Evolutionary conservation across 2,113 vertebrate species (phyloP), one percentile per base, ranked within the genome.

Genomic region (Sinocyclocheilus maitianheensis): DNA sequence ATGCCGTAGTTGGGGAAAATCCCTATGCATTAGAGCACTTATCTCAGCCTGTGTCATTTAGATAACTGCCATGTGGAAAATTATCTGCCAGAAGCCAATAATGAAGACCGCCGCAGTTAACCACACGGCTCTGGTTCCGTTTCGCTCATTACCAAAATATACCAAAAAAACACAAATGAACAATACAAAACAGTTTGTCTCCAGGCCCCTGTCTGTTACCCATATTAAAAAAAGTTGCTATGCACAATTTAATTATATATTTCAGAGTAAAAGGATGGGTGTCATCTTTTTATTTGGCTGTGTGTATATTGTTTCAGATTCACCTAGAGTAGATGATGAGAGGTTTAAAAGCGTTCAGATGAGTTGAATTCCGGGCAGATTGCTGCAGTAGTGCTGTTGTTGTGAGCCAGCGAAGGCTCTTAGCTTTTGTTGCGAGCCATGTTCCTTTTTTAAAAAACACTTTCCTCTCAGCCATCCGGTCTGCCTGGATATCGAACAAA

Each of bases 381-480:
- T 72, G 75, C 86, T 72, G 53, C 81, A 90, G 88, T 89, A 93
- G 93, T 93, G 84, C 81, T 79, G 77, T 69, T 79, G n/a, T 46
- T 60, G 53, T 91, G 89, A 91, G 62, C 53, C 91, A 88, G 90
- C 89, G 91, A 94, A 92, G 92, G 92, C 93, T 93, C 92, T 94
- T 89, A 91, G 92, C 92, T 91, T 95, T 94, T 93, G 91, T 94
- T 89, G 84, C 76, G 84, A 91, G 91, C 88, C 92, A 91, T 92
- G 92, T 93, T 91, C 90, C 87, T 67, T 84, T 90, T 76, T 85
- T 30, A 83, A 80, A 77, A 81, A 84, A 43, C 65, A 26, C 60
- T 84, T 48, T 60, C 26, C 81, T 86, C 72, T 67, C 74, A 75
- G 79, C 83, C 76, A 80, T 84, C 63, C 74, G 26, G 84, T 81